Conservation (phyloP, 1,140 invertebrate species). For the Drosophila ironensis region DNA sequence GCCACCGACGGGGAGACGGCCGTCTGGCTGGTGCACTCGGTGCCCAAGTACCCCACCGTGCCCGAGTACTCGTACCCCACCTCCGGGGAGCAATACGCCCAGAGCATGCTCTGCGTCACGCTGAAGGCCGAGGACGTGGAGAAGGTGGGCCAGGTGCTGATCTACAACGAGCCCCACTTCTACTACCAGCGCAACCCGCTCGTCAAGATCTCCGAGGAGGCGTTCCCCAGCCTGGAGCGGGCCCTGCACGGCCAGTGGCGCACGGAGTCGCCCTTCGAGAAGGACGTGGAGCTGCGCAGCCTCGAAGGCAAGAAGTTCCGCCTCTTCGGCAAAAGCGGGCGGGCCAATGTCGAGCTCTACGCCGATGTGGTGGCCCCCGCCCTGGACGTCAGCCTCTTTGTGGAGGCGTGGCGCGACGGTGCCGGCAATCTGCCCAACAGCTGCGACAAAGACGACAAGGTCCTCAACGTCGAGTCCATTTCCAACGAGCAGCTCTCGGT, state of each 20-base stretch:
- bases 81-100: conserved; percentile 89
- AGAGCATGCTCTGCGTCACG: conserved; percentile 93
- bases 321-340: conserved; percentile 90
- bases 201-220: conserved; percentile 62
- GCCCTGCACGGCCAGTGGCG: conserved; percentile 86
- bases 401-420: conserved; percentile 95
- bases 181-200: conserved; percentile 85
- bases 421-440: conserved; percentile 87
- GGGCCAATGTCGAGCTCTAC: conserved; percentile 93
- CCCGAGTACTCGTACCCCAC: conserved; percentile 88
- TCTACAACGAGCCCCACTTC: conserved; percentile 89
- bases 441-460: conserved; percentile 84
- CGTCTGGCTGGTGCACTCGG: conserved; percentile 95
- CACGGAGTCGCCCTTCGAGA: conserved; percentile 85
- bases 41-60: conserved; percentile 90
- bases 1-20: conserved; percentile 88
- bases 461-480: conserved; percentile 87
- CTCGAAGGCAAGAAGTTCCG: conserved; percentile 85
- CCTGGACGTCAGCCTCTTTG: conserved; percentile 87
- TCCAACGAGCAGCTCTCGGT: conserved; percentile 83
- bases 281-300: conserved; percentile 84
- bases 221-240: conserved; percentile 84
- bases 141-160: conserved; percentile 87
- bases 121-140: conserved; percentile 86
- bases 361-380: conserved; percentile 89